phyloP scores from a whole-genome alignment of 2,113 vertebrate species.

The Helogale parvula region DNA sequence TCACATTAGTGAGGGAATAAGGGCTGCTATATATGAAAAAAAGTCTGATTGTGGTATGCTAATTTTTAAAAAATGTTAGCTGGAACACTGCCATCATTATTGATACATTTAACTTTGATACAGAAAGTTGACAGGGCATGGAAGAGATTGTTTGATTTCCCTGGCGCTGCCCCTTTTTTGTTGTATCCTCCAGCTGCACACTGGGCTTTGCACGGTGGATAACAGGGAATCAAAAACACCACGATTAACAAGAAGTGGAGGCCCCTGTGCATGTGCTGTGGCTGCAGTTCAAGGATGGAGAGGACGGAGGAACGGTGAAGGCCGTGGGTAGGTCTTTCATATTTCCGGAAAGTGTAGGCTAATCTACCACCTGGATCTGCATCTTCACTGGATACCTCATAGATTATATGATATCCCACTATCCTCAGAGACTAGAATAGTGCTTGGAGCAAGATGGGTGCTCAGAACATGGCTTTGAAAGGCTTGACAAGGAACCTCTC shows the following conservation, averaged over 20 bases:
- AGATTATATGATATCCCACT: too few species aligned
- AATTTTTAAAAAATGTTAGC: not conserved
- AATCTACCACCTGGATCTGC: not conserved
- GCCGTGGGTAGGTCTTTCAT: not conserved
- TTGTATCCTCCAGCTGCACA: too few species aligned
- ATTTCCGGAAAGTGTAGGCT: not conserved
- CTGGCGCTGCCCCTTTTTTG: not conserved
- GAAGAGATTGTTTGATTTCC: not conserved
- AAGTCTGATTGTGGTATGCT: not conserved
- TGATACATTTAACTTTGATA: not conserved
- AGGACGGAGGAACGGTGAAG: not conserved
- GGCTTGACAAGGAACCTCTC: not conserved
- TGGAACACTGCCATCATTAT: not conserved
- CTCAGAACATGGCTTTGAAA: not conserved
- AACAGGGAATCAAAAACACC: not conserved
- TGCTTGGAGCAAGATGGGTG: not conserved
- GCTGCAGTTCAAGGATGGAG: not conserved
- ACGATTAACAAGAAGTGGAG: not conserved
- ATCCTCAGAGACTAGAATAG: not conserved
- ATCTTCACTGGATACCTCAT: not conserved
- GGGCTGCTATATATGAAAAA: not conserved
- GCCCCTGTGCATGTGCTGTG: not conserved
- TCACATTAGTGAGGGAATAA: slow-evolving; percentile 14
- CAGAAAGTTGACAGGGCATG: not conserved
- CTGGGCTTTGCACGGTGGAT: not conserved